phyloP scores from a whole-genome alignment of 2,113 vertebrate species.

The Proteles cristata region DNA sequence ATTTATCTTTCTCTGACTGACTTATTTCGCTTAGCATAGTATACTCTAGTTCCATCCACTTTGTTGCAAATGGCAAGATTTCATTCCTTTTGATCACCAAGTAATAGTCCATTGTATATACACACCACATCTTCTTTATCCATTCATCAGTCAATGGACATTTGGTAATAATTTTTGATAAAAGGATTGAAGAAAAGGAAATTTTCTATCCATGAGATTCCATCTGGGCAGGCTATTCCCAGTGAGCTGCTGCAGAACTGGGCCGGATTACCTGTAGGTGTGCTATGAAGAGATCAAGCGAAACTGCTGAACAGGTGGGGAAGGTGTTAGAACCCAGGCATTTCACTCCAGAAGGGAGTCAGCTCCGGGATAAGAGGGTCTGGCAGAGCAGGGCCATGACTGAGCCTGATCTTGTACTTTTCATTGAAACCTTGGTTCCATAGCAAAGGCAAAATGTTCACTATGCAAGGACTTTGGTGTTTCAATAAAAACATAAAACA shows the following conservation, averaged over 20 bases:
- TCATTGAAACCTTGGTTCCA: background rate
- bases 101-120: too few species aligned
- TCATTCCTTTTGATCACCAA: too few species aligned
- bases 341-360: background rate
- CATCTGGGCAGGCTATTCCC: background rate
- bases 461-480: background rate
- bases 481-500: slow-evolving; percentile 36
- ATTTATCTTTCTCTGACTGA: too few species aligned
- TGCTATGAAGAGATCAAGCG: background rate
- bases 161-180: background rate
- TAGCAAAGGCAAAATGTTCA: slow-evolving; percentile 12
- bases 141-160: too few species aligned
- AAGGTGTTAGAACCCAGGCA: background rate
- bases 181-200: background rate
- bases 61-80: too few species aligned
- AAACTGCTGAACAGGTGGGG: background rate
- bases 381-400: background rate
- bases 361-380: background rate
- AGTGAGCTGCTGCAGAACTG: background rate
- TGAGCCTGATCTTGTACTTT: background rate
- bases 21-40: too few species aligned
- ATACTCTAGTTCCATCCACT: too few species aligned
- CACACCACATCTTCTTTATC: too few species aligned
- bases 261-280: too few species aligned
- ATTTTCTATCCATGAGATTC: background rate